These are phyloP conservation scores for Oophaga sylvatica DNA, from an alignment of 2,797 vertebrate genomes.

Conservation along the genomic window DNA sequence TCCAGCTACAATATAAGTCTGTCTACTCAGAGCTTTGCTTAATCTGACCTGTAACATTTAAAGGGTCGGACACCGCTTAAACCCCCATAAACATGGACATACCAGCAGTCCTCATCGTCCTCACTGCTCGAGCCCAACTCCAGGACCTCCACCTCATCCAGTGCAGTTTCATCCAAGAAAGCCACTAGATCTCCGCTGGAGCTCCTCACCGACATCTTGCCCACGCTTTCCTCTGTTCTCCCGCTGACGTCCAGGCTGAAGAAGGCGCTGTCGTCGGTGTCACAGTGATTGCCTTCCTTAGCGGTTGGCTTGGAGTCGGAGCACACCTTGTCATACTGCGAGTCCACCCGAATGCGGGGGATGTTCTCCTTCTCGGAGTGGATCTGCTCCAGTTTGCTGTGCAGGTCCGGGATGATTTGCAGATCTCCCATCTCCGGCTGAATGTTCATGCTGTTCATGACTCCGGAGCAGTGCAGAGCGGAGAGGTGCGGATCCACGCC, in stretches of 20 bases:
- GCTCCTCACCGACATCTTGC: conserved; percentile 29
- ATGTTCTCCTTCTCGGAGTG: conserved; percentile 64
- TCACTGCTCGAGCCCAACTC: conserved; percentile 80
- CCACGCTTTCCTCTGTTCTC: rapidly evolving
- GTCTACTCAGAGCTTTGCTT: neutral
- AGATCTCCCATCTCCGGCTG: conserved; percentile 64
- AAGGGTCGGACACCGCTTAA: neutral
- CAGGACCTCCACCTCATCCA: conserved; percentile 87
- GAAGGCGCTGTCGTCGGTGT: neutral
- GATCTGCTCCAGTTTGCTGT: conserved; percentile 65
- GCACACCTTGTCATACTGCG: conserved; percentile 11
- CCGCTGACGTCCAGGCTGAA: neutral
- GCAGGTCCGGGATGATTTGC: conserved; percentile 67
- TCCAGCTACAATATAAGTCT: neutral
- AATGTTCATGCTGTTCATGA: conserved; percentile 68
- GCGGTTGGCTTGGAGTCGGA: rapidly evolving
- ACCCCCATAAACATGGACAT: conserved; percentile 65
- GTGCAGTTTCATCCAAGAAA: conserved; percentile 65
- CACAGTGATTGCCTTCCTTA: neutral
- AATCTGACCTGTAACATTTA: neutral
- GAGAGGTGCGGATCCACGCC: conserved; percentile 65
- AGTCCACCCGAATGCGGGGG: conserved; percentile 40
- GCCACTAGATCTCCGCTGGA: conserved; percentile 64
- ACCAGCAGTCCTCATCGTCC: conserved; percentile 88
- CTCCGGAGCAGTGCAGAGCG: conserved; percentile 62